phyloP scores from a whole-genome alignment of 2,888 invertebrate genomes.

The Belgica antarctica region DNA sequence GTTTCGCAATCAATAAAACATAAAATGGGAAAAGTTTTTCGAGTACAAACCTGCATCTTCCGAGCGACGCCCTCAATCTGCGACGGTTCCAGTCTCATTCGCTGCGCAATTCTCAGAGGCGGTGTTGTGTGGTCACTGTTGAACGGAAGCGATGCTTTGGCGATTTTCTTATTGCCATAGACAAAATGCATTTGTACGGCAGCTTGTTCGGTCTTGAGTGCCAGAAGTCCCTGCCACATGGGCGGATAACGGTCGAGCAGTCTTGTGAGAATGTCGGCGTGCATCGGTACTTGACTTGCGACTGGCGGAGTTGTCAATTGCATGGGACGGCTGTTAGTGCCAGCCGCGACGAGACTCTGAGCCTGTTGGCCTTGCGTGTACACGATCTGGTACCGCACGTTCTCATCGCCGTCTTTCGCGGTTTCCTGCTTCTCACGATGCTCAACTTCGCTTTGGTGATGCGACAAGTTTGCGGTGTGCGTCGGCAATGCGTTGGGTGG shows the following conservation, averaged over 20 bases:
- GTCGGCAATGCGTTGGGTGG: constrained; percentile 50
- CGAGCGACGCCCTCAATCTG: constrained; percentile 95
- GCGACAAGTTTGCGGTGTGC: constrained; percentile 46
- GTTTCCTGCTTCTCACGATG: constrained; percentile 49
- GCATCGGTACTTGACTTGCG: constrained; percentile 70
- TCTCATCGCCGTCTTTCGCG: constrained; percentile 44
- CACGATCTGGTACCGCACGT: constrained; percentile 5
- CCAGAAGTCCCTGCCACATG: constrained; percentile 95
- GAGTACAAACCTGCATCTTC: constrained; percentile 85
- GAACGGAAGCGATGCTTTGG: constrained; percentile 81
- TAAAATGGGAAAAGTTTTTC: background rate
- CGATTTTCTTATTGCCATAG: constrained; percentile 87
- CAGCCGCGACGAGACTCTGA: constrained; percentile 33
- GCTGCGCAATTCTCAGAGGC: constrained; percentile 88
- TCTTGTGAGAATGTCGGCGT: constrained; percentile 78
- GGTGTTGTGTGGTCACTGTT: constrained; percentile 80
- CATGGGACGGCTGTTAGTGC: constrained; percentile 11
- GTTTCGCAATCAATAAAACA: constrained; percentile 7
- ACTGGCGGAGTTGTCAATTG: constrained; percentile 60
- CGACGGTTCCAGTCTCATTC: constrained; percentile 94
- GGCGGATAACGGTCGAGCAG: constrained; percentile 88
- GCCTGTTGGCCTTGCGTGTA: background rate
- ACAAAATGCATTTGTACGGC: constrained; percentile 99
- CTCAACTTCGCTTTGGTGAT: constrained; percentile 49
- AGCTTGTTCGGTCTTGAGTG: constrained; percentile 94